Conservation (phyloP, 2,797 vertebrate genomes). For the Sebastes taczanowskii region DNA sequence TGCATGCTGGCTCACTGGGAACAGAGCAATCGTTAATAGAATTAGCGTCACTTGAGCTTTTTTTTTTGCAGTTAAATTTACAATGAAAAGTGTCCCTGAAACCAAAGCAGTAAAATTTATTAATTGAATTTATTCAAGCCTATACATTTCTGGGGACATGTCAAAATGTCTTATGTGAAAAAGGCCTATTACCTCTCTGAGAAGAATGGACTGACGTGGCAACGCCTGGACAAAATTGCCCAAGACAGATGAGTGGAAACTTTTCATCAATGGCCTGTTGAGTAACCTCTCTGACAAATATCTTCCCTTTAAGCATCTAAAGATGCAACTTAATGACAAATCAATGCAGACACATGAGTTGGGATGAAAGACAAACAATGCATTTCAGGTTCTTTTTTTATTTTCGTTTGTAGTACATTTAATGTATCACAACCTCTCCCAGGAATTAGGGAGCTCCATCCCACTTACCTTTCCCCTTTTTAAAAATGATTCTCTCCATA, state of each 20-base stretch:
- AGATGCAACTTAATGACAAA: neutral
- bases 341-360: neutral
- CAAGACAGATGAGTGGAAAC: too few relatives aligned
- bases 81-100: too few relatives aligned
- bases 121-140: neutral
- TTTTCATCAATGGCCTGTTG: neutral
- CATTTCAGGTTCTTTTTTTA: constrained; percentile 54
- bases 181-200: neutral
- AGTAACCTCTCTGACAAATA: neutral
- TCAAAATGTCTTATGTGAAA: neutral
- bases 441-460: constrained; percentile 40
- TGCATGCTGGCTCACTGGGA: neutral
- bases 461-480: constrained; percentile 44
- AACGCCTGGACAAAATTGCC: too few relatives aligned
- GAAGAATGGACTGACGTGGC: neutral
- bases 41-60: neutral
- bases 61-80: neutral
- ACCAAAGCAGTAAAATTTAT: neutral
- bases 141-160: neutral
- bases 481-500: constrained; percentile 69
- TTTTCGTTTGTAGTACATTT: constrained; percentile 75
- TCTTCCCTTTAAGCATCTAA: neutral
- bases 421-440: constrained; percentile 66
- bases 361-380: neutral
- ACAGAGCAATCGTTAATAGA: neutral